A percentile compares a stretch with the other conserved stretches of the same genome.
These are phyloP conservation scores for Micronycteris hirsuta DNA, from an alignment of 2,113 vertebrate genomes.

Conservation along the genomic window DNA sequence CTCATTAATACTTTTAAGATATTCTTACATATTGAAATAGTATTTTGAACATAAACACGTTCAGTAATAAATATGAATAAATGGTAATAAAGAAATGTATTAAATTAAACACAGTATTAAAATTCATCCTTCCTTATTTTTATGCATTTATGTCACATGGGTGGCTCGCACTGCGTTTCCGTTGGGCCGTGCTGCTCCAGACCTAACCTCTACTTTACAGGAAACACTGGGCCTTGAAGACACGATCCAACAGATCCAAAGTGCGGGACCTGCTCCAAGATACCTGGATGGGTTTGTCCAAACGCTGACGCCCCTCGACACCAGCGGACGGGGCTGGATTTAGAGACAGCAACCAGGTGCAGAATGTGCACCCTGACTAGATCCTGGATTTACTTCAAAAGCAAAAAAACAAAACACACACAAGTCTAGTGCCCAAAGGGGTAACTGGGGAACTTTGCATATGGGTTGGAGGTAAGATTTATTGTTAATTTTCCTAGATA, in stretches of 20 bases:
- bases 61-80: neutral
- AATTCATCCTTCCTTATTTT: neutral
- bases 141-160: neutral
- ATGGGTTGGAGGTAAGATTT: neutral
- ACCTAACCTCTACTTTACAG: neutral
- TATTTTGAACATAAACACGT: neutral
- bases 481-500: neutral
- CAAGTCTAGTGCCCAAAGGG: neutral
- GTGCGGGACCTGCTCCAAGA: neutral
- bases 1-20: slow-evolving; percentile 1
- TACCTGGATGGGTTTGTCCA: neutral
- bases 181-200: neutral
- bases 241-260: neutral
- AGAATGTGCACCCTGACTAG: neutral
- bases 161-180: neutral
- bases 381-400: neutral
- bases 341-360: neutral
- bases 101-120: neutral
- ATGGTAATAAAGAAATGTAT: neutral
- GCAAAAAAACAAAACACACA: neutral
- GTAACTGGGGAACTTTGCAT: neutral
- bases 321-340: neutral
- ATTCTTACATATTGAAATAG: neutral
- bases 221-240: neutral
- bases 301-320: neutral